A percentile compares a stretch with the other conserved stretches of the same genome.
phyloP scores from a whole-genome alignment of 2,888 invertebrate species.

The Pyrrhosoma nymphula region DNA sequence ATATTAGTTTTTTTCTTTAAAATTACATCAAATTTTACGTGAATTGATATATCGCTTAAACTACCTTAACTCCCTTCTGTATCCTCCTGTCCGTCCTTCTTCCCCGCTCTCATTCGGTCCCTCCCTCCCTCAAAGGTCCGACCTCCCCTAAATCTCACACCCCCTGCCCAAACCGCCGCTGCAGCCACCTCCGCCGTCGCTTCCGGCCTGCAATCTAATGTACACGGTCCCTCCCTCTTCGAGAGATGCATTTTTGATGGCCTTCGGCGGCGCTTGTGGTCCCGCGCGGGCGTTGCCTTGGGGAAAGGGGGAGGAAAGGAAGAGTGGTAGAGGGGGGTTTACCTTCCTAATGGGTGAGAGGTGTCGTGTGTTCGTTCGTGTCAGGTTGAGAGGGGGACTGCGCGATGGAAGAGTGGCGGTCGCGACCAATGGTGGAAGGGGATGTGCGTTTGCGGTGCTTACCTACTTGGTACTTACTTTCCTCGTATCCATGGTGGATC shows the following conservation, averaged over 20 bases:
- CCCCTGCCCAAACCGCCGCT: background rate
- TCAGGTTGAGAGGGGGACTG: too few relatives aligned
- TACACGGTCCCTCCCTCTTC: background rate
- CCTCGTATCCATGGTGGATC: background rate
- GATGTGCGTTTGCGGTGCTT: too few relatives aligned
- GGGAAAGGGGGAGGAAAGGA: background rate
- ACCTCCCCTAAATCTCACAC: background rate
- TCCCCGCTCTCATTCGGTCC: background rate
- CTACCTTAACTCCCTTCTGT: too few relatives aligned
- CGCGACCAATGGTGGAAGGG: background rate
- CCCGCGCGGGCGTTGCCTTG: background rate
- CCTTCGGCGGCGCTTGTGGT: constrained; percentile 17
- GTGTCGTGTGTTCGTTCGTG: background rate
- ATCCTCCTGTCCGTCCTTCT: too few relatives aligned
- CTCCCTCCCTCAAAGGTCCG: background rate
- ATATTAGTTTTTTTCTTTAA: too few relatives aligned
- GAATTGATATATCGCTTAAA: too few relatives aligned
- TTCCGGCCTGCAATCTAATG: constrained; percentile 36
- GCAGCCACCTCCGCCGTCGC: background rate
- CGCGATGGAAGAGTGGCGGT: background rate
- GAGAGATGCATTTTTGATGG: constrained; percentile 58
- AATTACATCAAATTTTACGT: too few relatives aligned
- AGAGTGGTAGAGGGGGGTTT: background rate
- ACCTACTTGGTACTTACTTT: too few relatives aligned
- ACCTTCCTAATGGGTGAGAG: constrained; percentile 43